Base-by-base conservation (phyloP, 1,140 invertebrate genomes). In the Vanessa atalanta region DNA sequence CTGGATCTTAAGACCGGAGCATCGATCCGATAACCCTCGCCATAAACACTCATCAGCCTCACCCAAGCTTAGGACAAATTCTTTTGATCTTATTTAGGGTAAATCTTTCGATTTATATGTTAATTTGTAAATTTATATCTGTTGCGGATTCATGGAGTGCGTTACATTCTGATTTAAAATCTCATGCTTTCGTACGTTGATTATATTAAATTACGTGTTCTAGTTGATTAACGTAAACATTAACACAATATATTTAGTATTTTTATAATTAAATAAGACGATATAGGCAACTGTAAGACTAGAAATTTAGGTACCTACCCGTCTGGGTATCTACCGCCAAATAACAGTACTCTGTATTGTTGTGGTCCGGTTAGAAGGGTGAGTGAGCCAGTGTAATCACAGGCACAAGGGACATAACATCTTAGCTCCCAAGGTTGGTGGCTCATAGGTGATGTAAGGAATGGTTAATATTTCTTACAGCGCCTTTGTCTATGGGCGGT, bases 71-170 rank as follows among this genome's bases (percentile, higher is more conserved):
- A 80, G 82, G 82, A 88, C 88, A 91, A 89, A 90, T 91, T 89
- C 88, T 84, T 90, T 90, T 90, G 88, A 91, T 91, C 89, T 89
- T 89, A 86, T 91, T 91, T 88, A 88, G 89, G 89, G 87, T 89
- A 91, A 90, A 88, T 88, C 89, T 90, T 91, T 91, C 89, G 88
- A 91, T 91, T 91, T 91, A 90, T 90, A 91, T 91, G 89, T 88
- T 89, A 91, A 91, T 91, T 91, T 88, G 79, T 81, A 81, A 89
- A 89, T 89, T 91, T 89, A 87, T 88, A 88, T 90, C 85, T 89
- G 83, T 83, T 83, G 81, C 83, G 81, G 81, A 79, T 79, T 81
- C 75, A 78, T 78, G 74, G 76, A 70, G 79, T 79, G 77, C 79
- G 78, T 77, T 37, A 65, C 67, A 69, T 69, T 64, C 37, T 65